Percentiles rank a stretch among this genome's conserved stretches.
These are phyloP conservation scores for Synergus laeviventris DNA, from an alignment of 2,888 invertebrate species.

Conservation along the genomic window DNA sequence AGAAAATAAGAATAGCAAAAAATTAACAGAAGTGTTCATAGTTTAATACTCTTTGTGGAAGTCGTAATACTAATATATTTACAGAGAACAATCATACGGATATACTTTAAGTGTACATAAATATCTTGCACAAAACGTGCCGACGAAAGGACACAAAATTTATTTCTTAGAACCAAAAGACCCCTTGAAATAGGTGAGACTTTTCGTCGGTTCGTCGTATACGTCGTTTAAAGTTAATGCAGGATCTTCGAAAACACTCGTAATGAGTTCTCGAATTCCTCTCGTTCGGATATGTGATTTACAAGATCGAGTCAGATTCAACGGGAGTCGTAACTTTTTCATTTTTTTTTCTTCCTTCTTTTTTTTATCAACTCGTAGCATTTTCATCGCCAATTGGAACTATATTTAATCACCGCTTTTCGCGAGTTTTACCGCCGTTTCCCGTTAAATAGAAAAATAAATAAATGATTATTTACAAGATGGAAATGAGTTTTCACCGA, in stretches of 20 bases:
- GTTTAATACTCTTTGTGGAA: constrained; percentile 53
- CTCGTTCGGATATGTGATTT: constrained; percentile 57
- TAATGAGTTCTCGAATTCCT: constrained; percentile 44
- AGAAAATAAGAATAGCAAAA: constrained; percentile 24
- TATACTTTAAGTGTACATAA: constrained; percentile 64
- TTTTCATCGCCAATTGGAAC: constrained; percentile 17
- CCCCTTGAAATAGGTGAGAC: neutral
- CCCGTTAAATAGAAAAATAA: constrained; percentile 71
- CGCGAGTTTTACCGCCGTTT: neutral
- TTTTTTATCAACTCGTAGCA: constrained; percentile 6
- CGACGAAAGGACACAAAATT: constrained; percentile 36
- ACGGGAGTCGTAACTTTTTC: constrained; percentile 49
- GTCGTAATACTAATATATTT: constrained; percentile 67
- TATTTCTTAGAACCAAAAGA: constrained; percentile 22
- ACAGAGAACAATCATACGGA: constrained; percentile 66
- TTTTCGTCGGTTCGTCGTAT: constrained; percentile 24
- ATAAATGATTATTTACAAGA: constrained; percentile 72
- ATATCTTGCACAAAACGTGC: constrained; percentile 54
- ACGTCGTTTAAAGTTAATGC: constrained; percentile 22
- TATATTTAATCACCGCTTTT: neutral
- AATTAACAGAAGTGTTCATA: constrained; percentile 26
- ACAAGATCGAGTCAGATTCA: constrained; percentile 60
- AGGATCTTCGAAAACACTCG: constrained; percentile 7
- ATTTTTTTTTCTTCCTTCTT: neutral
- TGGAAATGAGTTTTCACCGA: constrained; percentile 57